A percentile compares a stretch with the other conserved stretches of the same genome.
Evolutionary conservation across 2,797 vertebrate species (phyloP).

Genomic region (Naso thynnoides): DNA sequence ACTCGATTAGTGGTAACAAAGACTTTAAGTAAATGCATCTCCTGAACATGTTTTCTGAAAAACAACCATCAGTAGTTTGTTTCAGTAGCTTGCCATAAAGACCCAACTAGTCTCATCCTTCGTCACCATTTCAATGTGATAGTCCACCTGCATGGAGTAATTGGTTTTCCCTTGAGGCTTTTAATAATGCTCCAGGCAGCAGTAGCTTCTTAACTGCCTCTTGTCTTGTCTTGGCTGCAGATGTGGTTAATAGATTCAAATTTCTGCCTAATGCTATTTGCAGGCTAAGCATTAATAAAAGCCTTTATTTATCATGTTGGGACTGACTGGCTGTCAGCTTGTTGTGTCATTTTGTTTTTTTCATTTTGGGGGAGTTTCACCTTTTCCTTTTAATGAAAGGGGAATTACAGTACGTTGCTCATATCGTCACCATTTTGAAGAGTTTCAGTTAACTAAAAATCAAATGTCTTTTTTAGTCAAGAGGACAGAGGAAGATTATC

Average conservation of each 20-base stretch:
- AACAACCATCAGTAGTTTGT: slow-evolving; percentile 52
- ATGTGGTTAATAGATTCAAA: background rate
- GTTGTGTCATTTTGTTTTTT: slow-evolving; percentile 30
- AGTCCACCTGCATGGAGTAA: slow-evolving; percentile 67
- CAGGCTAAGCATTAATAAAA: slow-evolving; percentile 74
- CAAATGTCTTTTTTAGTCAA: background rate
- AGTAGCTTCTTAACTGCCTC: slow-evolving; percentile 27
- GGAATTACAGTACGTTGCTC: background rate
- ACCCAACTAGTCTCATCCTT: slow-evolving; percentile 71
- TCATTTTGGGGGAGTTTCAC: background rate
- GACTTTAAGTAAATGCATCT: background rate
- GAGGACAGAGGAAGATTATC: background rate
- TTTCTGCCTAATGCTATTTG: slow-evolving; percentile 20
- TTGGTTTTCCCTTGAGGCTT: slow-evolving; percentile 73
- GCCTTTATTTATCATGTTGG: slow-evolving; percentile 41
- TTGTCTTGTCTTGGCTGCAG: slow-evolving; percentile 26
- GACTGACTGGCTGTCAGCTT: slow-evolving; percentile 31
- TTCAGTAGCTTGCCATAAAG: slow-evolving; percentile 81
- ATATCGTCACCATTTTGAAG: slow-evolving; percentile 49
- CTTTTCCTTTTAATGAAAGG: background rate
- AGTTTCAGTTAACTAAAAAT: background rate
- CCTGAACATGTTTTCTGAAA: background rate
- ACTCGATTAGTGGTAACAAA: background rate
- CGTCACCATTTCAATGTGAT: slow-evolving; percentile 66
- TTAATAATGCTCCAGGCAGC: slow-evolving; percentile 72